Base-by-base conservation (phyloP, 2,113 vertebrate species). In the Xiphias gladius region DNA sequence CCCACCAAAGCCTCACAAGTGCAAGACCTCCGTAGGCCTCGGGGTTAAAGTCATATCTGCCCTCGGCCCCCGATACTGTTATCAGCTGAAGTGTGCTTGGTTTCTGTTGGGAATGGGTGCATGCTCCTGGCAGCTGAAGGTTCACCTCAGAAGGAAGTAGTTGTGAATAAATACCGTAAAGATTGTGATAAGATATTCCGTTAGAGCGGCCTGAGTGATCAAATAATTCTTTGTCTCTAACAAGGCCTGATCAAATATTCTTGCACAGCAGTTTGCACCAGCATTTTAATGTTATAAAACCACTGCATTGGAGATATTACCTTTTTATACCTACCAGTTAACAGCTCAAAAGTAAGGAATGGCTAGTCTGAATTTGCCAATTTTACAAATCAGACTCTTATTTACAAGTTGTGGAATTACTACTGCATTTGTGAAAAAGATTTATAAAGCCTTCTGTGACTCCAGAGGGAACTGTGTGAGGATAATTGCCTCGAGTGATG, bases 81-180 rank as follows among this genome's bases (percentile, higher is more conserved):
- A 89, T 90, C 85, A 80, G 74, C 80, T 35, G 55, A 20, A 59
- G 35, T 41, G 73, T 83, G 84, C 78, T 84, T 89, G 63, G 55
- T 75, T 80, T 86, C 41, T 81, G 66, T 41, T 76, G 70, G 79
- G 77, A 86, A 76, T 41, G 69, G 70, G 76, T 16, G 43, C 64
- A 52, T 32, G 66, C 1, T 63, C 69, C 43, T 37, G 46, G 70
- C 70, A 81, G 66, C 24, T 79, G 70, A 69, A 35, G 39, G 50
- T 30, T 83, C 68, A 41, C 26, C 65, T 77, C 63, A 64, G 57
- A 39, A 69, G 75, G 83, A 83, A 74, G 48, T 39, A 26, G 52
- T 22, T 52, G 20, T 63, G 52, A 72, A 65, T 76, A 79, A 76
- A 59, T 63, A 68, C 55, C 5, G 20, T 26, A 26, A 71, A 71